phyloP scores from a whole-genome alignment of 2,113 vertebrate genomes.

The Plecturocebus donacophilus region DNA sequence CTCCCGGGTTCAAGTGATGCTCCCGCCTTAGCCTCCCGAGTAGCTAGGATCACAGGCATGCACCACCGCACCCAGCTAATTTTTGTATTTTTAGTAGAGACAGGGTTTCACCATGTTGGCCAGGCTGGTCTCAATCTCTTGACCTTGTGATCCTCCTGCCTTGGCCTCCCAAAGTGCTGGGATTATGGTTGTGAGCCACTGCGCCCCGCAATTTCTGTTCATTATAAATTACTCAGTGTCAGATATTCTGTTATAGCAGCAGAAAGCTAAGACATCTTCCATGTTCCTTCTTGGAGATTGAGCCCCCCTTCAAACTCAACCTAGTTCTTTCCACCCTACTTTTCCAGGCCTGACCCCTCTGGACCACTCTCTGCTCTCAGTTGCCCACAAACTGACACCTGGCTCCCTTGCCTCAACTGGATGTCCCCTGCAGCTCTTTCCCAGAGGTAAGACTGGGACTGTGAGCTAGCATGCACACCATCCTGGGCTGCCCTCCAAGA shows the following conservation, averaged over 20 bases:
- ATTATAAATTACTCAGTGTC: too few species aligned
- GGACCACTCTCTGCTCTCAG: background rate
- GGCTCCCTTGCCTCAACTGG: background rate
- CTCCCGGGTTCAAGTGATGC: too few species aligned
- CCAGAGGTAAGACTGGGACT: background rate
- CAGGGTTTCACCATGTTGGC: too few species aligned
- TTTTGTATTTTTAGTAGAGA: too few species aligned
- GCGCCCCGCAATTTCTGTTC: too few species aligned
- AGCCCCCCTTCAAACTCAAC: background rate
- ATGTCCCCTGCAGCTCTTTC: background rate
- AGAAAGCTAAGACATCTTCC: background rate
- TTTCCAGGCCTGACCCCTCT: background rate
- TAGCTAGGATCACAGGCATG: too few species aligned
- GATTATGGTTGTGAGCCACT: too few species aligned
- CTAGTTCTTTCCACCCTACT: background rate
- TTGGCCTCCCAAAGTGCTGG: too few species aligned
- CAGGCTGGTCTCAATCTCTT: too few species aligned
- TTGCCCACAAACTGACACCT: background rate
- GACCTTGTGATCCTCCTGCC: too few species aligned
- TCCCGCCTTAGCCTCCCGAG: too few species aligned
- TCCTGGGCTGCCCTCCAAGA: background rate
- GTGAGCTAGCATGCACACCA: background rate
- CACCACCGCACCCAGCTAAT: too few species aligned
- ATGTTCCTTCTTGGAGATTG: background rate
- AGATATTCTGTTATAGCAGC: background rate